phyloP scores from a whole-genome alignment of 2,888 invertebrate species.

The Lypha dubia region DNA sequence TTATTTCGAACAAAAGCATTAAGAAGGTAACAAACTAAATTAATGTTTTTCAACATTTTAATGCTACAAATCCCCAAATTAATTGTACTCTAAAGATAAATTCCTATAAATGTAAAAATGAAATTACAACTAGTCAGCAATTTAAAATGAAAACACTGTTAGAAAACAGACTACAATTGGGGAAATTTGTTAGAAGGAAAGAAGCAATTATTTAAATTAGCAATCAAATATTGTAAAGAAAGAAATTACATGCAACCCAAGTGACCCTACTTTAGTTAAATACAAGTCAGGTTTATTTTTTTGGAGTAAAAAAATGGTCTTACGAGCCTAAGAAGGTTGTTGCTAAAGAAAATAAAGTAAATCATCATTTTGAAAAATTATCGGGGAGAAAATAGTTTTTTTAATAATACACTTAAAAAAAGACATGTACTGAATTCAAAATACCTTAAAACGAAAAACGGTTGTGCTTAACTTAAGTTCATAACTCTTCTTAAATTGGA shows the following conservation, averaged over 20 bases:
- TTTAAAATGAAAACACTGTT: conserved; percentile 6
- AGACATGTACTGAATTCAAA: too few species aligned
- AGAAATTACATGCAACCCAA: not conserved
- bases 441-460: too few species aligned
- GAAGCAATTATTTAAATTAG: not conserved
- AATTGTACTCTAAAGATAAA: conserved; percentile 63
- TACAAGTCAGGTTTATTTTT: too few species aligned
- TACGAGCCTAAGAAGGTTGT: too few species aligned
- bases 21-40: conserved; percentile 15
- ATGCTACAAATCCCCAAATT: conserved; percentile 61
- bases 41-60: conserved; percentile 30
- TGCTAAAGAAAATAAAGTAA: too few species aligned
- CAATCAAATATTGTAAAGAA: not conserved
- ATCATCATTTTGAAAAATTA: too few species aligned
- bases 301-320: too few species aligned
- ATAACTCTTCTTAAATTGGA: too few species aligned
- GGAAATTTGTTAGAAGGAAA: not conserved
- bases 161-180: not conserved
- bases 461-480: too few species aligned
- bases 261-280: not conserved
- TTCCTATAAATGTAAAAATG: conserved; percentile 53
- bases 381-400: too few species aligned
- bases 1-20: conserved; percentile 38
- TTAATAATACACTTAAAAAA: too few species aligned
- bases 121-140: conserved; percentile 27